These are phyloP conservation scores for Pristionchus japonicus DNA, from an alignment of 2,888 invertebrate genomes.

Conservation along the genomic window DNA sequence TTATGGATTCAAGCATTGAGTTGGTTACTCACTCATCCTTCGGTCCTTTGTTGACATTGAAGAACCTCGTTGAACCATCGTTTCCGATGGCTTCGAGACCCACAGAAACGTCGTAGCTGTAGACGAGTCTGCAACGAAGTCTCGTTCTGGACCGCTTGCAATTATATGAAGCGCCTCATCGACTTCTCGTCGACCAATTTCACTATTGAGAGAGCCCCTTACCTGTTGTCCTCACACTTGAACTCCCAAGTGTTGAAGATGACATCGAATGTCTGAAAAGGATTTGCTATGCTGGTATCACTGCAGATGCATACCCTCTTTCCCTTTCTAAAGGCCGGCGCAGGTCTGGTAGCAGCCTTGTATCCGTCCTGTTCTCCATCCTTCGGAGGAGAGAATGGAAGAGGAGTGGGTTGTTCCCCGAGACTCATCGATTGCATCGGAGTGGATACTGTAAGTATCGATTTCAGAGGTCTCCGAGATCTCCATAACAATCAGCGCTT, in stretches of 20 bases:
- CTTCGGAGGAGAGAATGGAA: not conserved
- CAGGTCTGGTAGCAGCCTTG: constrained; percentile 30
- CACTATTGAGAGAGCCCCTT: too few relatives aligned
- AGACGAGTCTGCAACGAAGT: constrained; percentile 2
- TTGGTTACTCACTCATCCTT: constrained; percentile 31
- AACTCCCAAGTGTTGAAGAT: not conserved
- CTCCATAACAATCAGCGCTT: not conserved
- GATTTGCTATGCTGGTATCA: not conserved
- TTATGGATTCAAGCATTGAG: not conserved
- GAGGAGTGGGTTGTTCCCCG: not conserved
- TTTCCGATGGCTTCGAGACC: not conserved
- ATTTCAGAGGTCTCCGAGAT: not conserved
- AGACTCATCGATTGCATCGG: not conserved
- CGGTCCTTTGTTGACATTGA: constrained; percentile 28
- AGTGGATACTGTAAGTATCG: not conserved
- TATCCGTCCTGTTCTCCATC: constrained; percentile 3
- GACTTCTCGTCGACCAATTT: too few relatives aligned
- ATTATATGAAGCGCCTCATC: too few relatives aligned
- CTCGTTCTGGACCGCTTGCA: too few relatives aligned
- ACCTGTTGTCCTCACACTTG: not conserved
- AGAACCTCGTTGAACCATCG: not conserved
- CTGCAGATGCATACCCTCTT: not conserved
- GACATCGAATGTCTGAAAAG: not conserved
- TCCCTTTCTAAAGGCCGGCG: constrained; percentile 7
- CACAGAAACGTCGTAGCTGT: not conserved